phyloP scores from a whole-genome alignment of 2,113 vertebrate genomes.

The Nyctibius bracteatus region DNA sequence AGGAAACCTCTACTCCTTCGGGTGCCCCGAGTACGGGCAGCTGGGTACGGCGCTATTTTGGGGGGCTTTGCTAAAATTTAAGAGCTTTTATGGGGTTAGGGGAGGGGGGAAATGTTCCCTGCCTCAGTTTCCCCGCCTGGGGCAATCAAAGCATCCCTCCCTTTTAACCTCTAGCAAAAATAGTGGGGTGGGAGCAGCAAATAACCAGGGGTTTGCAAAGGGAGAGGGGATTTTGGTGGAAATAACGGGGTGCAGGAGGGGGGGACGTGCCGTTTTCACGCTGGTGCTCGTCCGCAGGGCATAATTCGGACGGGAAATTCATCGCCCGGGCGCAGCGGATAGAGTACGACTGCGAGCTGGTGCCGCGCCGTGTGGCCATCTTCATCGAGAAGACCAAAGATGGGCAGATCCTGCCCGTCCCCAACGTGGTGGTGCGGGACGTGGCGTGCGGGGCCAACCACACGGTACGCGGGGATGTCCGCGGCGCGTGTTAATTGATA shows the following conservation, averaged over 20 bases:
- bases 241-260: accelerated
- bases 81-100: accelerated
- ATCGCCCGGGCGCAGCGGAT: conserved; percentile 94
- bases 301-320: conserved; percentile 96
- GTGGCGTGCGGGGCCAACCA: conserved; percentile 91
- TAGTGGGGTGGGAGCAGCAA: accelerated
- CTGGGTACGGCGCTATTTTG: conserved; percentile 75
- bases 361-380: conserved; percentile 90
- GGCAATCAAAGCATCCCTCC: neutral
- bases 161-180: neutral
- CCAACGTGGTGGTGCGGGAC: conserved; percentile 92
- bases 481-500: too few species aligned
- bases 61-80: neutral
- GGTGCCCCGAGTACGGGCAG: conserved; percentile 94
- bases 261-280: neutral
- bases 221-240: neutral
- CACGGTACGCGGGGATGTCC: conserved; percentile 70
- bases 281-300: conserved; percentile 66
- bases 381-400: conserved; percentile 98
- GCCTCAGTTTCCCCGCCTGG: neutral
- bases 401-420: conserved; percentile 89
- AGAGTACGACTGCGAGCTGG: conserved; percentile 95
- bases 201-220: accelerated
- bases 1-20: conserved; percentile 96
- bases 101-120: accelerated